Evolutionary conservation across 30 jellyfish, hydroid and myxozoan genomes (phyloP).

Genomic region (Aurelia aurita): DNA sequence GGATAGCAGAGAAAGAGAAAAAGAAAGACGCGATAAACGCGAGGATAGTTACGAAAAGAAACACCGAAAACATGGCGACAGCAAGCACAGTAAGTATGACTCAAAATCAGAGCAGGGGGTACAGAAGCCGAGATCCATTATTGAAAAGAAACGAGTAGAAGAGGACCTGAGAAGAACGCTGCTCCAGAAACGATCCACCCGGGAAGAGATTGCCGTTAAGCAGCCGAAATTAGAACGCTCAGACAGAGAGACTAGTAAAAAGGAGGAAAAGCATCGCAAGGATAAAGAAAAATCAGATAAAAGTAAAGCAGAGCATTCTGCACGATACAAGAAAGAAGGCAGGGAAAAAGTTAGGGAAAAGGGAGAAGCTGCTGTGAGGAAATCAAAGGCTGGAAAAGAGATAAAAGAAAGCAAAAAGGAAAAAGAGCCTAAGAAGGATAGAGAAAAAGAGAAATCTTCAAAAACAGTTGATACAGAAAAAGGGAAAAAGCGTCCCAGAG

Average conservation of each 20-base stretch:
- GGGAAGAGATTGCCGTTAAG: conserved; percentile 3
- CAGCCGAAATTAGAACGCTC: background rate
- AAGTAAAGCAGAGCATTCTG: background rate
- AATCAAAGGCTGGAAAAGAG: background rate
- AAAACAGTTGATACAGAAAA: conserved; percentile 5
- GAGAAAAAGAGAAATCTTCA: conserved; percentile 22
- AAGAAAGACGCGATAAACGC: conserved; percentile 21
- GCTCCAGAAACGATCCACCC: conserved; percentile 49
- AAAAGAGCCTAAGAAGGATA: background rate
- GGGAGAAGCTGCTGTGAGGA: conserved; percentile 4
- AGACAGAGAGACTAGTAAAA: conserved; percentile 27
- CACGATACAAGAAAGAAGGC: background rate
- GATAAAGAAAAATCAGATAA: conserved; percentile 13
- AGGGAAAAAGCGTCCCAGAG: conserved; percentile 54
- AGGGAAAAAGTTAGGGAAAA: conserved; percentile 9
- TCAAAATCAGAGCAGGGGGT: conserved; percentile 9
- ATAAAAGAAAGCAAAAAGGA: background rate
- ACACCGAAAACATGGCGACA: conserved; percentile 14
- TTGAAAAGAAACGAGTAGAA: conserved; percentile 42
- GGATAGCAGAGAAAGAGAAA: conserved; percentile 27
- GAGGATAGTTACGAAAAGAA: conserved; percentile 44
- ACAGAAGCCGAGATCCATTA: conserved; percentile 25
- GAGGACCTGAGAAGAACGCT: conserved; percentile 67
- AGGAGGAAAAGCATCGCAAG: conserved; percentile 22
- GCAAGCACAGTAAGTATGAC: conserved; percentile 9